phyloP scores from a whole-genome alignment of 2,888 invertebrate genomes.

The Ischnura elegans region DNA sequence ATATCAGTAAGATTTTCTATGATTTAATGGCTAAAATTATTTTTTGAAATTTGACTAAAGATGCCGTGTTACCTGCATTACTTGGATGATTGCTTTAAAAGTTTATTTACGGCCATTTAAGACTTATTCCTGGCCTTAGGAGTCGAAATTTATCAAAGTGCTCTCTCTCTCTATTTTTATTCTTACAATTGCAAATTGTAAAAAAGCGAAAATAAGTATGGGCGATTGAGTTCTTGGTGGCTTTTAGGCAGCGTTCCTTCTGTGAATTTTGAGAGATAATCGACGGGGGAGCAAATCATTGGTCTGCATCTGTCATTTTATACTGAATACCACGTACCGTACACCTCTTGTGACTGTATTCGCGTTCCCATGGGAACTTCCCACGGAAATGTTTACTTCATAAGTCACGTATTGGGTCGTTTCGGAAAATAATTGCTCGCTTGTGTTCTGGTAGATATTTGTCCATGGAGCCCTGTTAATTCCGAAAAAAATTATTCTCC shows the following conservation, averaged over 20 bases:
- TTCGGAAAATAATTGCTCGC: too few relatives aligned
- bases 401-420: constrained; percentile 12
- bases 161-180: background rate
- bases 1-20: too few relatives aligned
- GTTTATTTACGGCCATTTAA: too few relatives aligned
- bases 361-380: background rate
- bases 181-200: background rate
- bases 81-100: too few relatives aligned
- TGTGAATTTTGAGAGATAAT: background rate
- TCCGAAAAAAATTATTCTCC: background rate
- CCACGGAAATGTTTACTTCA: background rate
- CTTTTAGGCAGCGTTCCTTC: background rate
- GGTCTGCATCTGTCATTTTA: constrained; percentile 8
- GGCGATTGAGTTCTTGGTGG: background rate
- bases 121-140: too few relatives aligned
- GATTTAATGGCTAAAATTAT: too few relatives aligned
- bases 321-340: background rate
- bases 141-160: too few relatives aligned
- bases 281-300: background rate
- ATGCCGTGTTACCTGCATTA: too few relatives aligned
- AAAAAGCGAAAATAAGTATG: background rate
- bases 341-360: background rate
- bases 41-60: too few relatives aligned
- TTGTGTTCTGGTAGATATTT: background rate
- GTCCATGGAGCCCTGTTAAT: background rate